Evolutionary conservation across 2,113 vertebrate species (phyloP).

Genomic region (Trematocara stigmaticum): DNA sequence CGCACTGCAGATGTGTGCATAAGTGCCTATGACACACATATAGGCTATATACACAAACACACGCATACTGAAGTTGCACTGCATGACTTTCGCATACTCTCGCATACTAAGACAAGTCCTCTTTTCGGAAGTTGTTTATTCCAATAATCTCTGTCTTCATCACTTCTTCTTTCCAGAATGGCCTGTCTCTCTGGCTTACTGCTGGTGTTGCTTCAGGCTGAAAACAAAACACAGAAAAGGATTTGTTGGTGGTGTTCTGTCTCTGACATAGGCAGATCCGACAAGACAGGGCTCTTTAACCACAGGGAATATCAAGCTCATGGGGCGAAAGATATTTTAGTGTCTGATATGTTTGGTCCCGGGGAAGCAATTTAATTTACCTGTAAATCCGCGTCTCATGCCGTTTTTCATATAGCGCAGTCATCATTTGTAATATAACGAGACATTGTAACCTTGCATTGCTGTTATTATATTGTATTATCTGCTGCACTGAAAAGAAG

Average conservation of each 20-base stretch:
- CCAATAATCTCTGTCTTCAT: constrained; percentile 26
- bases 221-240: constrained; percentile 45
- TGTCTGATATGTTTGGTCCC: not conserved
- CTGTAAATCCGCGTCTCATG: constrained; percentile 4
- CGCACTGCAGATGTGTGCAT: not conserved
- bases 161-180: constrained; percentile 10
- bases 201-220: constrained; percentile 73
- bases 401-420: not conserved
- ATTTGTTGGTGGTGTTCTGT: constrained; percentile 45
- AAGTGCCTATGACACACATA: not conserved
- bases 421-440: not conserved
- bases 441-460: not conserved
- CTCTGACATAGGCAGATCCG: not conserved
- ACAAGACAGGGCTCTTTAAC: constrained; percentile 35
- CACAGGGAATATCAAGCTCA: constrained; percentile 5
- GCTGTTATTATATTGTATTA: not conserved
- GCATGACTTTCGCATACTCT: constrained; percentile 8
- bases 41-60: not conserved
- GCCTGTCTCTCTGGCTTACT: constrained; percentile 45
- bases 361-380: constrained; percentile 22
- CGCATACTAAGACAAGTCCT: constrained; percentile 23
- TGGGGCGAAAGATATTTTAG: not conserved
- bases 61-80: not conserved
- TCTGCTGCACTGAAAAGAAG: not conserved
- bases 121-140: constrained; percentile 15